Percentiles rank a stretch among this genome's conserved stretches.
These are phyloP conservation scores for Phyllotreta striolata DNA, from an alignment of 2,888 invertebrate genomes.

Conservation along the genomic window DNA sequence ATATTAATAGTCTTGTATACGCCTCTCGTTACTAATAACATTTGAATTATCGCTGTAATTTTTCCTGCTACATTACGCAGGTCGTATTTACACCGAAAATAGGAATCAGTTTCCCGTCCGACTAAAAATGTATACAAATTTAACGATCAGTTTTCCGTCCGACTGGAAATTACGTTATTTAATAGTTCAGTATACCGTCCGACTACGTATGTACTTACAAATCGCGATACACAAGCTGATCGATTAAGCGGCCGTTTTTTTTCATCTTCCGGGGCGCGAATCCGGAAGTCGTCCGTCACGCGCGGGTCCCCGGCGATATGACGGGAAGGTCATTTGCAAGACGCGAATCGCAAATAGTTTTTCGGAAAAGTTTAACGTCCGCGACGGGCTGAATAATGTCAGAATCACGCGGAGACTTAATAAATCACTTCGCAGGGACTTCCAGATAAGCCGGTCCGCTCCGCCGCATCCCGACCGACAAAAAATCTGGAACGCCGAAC, in stretches of 20 bases:
- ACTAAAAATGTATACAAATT: no score
- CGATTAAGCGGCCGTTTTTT: no score
- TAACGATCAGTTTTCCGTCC: no score
- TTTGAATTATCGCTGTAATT: neutral
- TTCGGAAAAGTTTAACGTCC: slow-evolving; percentile 51
- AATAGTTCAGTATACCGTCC: no score
- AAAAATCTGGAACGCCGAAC: slow-evolving; percentile 28
- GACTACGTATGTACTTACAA: no score
- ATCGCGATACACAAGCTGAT: no score
- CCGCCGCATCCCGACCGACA: slow-evolving; percentile 3
- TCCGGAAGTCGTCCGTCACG: slow-evolving; percentile 10
- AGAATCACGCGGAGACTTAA: slow-evolving; percentile 52
- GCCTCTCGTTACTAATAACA: slow-evolving; percentile 14
- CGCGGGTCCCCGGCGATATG: slow-evolving; percentile 24
- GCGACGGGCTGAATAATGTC: slow-evolving; percentile 54
- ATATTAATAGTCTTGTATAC: slow-evolving; percentile 21
- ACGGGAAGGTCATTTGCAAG: slow-evolving; percentile 49
- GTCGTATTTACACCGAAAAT: no score
- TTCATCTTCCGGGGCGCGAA: no score
- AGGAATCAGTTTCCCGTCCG: no score
- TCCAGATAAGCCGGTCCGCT: slow-evolving; percentile 24
- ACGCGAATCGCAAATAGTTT: slow-evolving; percentile 52
- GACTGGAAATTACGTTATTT: no score
- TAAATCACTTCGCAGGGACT: slow-evolving; percentile 43
- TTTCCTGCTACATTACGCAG: no score